These are phyloP conservation scores for Schmidtea mediterranea DNA, from an alignment of 1,140 invertebrate species.

Conservation along the genomic window DNA sequence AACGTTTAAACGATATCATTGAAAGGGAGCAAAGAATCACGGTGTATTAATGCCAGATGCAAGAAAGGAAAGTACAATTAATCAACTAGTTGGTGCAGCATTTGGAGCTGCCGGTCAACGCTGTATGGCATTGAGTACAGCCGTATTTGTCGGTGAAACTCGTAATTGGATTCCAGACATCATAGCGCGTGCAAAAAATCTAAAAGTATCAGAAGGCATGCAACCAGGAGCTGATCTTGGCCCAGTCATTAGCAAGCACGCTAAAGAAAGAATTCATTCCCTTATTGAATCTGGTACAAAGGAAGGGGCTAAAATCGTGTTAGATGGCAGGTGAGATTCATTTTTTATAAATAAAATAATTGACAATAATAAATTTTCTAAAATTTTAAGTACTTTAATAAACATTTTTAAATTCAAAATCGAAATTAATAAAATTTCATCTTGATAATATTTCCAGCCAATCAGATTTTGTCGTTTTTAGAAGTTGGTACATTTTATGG, in stretches of 20 bases:
- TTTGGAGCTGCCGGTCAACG: slow-evolving; percentile 67
- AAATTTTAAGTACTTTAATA: too few relatives aligned
- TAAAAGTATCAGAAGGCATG: slow-evolving; percentile 69
- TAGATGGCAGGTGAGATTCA: slow-evolving; percentile 43
- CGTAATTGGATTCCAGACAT: slow-evolving; percentile 77
- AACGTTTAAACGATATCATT: slow-evolving; percentile 4
- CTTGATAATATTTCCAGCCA: too few relatives aligned
- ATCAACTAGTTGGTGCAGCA: slow-evolving; percentile 49
- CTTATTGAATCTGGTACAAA: slow-evolving; percentile 59
- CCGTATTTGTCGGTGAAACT: slow-evolving; percentile 76
- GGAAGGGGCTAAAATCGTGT: slow-evolving; percentile 55
- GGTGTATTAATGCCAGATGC: slow-evolving; percentile 84
- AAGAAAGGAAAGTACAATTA: slow-evolving; percentile 79
- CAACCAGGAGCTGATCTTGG: slow-evolving; percentile 74
- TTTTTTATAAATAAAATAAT: too few relatives aligned
- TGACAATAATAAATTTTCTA: too few relatives aligned
- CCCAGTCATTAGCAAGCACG: slow-evolving; percentile 69
- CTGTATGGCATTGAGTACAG: slow-evolving; percentile 92
- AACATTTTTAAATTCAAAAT: too few relatives aligned
- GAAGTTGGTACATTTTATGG: too few relatives aligned
- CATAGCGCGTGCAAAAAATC: slow-evolving; percentile 49
- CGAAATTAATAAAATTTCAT: too few relatives aligned
- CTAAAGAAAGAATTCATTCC: slow-evolving; percentile 57
- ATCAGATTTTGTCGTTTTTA: too few relatives aligned
- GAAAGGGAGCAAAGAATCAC: slow-evolving; percentile 77